Conservation (phyloP, 2,113 vertebrate species). For the Anhinga rufa region DNA sequence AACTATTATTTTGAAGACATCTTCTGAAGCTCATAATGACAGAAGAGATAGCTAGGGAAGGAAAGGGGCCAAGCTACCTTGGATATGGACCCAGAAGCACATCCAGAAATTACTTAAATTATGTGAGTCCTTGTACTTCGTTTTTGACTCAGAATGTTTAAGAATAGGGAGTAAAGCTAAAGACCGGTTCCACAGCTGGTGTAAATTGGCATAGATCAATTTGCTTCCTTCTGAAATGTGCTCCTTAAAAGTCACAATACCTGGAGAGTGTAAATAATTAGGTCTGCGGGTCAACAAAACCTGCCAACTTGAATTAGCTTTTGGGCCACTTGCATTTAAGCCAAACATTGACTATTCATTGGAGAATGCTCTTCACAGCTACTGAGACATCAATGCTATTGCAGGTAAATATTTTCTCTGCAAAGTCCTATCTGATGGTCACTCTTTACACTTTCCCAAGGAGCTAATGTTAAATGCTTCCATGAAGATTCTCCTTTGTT, state of each 20-base stretch:
- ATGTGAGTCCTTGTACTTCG: not conserved
- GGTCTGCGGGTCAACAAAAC: conserved; percentile 31
- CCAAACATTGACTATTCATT: conserved; percentile 60
- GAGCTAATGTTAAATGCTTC: conserved; percentile 6
- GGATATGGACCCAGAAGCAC: not conserved
- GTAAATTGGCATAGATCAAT: not conserved
- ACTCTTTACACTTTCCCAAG: conserved; percentile 23
- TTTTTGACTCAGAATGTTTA: conserved; percentile 19
- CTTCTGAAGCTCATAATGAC: not conserved
- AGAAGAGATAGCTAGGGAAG: not conserved
- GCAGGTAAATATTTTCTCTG: conserved; percentile 57
- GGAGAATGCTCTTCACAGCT: conserved; percentile 43
- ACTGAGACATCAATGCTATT: not conserved
- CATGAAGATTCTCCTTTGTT: not conserved
- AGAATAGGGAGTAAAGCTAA: conserved; percentile 20
- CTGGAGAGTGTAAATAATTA: conserved; percentile 37
- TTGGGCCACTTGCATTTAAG: conserved; percentile 40
- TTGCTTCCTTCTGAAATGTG: conserved; percentile 1
- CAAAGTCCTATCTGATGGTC: conserved; percentile 12
- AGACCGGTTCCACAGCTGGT: not conserved
- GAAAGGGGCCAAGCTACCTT: not conserved
- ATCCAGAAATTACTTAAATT: not conserved
- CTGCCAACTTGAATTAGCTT: conserved; percentile 34
- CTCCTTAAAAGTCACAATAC: conserved; percentile 36
- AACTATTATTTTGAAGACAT: not conserved